Percentiles rank a stretch among this genome's conserved stretches.
Conservation (phyloP, 2,888 invertebrate species). For the Diogma glabrata region DNA sequence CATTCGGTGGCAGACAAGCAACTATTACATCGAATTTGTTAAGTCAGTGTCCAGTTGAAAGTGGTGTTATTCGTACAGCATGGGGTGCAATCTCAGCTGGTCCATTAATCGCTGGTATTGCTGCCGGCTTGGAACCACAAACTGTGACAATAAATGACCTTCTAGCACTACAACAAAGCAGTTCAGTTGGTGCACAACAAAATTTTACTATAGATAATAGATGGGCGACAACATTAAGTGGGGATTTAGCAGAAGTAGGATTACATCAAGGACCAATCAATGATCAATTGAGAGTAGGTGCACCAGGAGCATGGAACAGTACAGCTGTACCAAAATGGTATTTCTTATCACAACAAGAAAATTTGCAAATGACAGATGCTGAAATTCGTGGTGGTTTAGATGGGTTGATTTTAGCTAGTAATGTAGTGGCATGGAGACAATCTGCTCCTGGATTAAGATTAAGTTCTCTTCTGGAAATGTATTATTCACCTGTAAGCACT, state of each 20-base stretch:
- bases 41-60: constrained; percentile 59
- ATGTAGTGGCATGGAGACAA: constrained; percentile 39
- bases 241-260: constrained; percentile 64
- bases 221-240: constrained; percentile 52
- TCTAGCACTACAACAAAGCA: constrained; percentile 23
- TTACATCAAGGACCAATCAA: constrained; percentile 50
- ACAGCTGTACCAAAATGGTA: constrained; percentile 55
- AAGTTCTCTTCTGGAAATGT: constrained; percentile 71
- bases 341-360: constrained; percentile 46
- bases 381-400: constrained; percentile 70
- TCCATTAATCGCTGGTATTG: constrained; percentile 57
- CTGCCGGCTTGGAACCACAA: constrained; percentile 56
- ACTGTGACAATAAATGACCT: constrained; percentile 41
- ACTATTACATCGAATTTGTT: constrained; percentile 23
- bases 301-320: constrained; percentile 62
- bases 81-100: constrained; percentile 64
- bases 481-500: too few relatives aligned
- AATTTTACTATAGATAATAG: constrained; percentile 40
- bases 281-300: constrained; percentile 41
- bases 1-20: constrained; percentile 28
- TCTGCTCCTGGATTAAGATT: constrained; percentile 45
- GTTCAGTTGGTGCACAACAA: constrained; percentile 21
- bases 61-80: constrained; percentile 53
- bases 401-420: constrained; percentile 54
- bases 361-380: constrained; percentile 61